These are phyloP conservation scores for Burhinus oedicnemus DNA, from an alignment of 2,113 vertebrate genomes.

Conservation along the genomic window DNA sequence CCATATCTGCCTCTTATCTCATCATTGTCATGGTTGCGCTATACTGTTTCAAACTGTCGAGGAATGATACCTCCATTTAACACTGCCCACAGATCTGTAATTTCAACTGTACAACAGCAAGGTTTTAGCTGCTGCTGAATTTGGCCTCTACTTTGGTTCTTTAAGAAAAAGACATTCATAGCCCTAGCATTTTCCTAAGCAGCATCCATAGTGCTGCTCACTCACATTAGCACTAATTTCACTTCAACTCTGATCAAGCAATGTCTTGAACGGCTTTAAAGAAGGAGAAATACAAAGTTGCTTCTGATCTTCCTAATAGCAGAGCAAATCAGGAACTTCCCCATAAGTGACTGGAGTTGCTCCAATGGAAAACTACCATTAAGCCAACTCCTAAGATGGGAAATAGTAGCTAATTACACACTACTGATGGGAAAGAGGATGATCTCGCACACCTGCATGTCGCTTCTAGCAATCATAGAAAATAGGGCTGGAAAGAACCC, in stretches of 20 bases:
- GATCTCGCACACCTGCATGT: neutral
- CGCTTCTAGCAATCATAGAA: neutral
- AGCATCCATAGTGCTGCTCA: neutral
- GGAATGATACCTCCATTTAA: neutral
- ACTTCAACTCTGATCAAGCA: neutral
- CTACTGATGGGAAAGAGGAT: neutral
- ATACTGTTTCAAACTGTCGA: neutral
- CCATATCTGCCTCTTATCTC: neutral
- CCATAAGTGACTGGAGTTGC: neutral
- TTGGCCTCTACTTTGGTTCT: neutral
- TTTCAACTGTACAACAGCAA: neutral
- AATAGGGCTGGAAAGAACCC: neutral
- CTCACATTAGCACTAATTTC: neutral
- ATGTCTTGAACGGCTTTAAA: neutral
- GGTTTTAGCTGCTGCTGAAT: neutral
- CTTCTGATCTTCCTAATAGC: neutral
- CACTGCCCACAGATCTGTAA: neutral
- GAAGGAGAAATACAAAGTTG: neutral
- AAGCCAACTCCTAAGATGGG: neutral
- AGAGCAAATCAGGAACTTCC: neutral
- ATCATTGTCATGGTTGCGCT: neutral
- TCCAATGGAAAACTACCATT: neutral
- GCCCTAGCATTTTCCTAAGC: neutral
- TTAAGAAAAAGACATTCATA: neutral
- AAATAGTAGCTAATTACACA: neutral